A percentile compares a stretch with the other conserved stretches of the same genome.
These are phyloP conservation scores for Drosophila kanapiae DNA, from an alignment of 1,140 invertebrate genomes.

Conservation along the genomic window DNA sequence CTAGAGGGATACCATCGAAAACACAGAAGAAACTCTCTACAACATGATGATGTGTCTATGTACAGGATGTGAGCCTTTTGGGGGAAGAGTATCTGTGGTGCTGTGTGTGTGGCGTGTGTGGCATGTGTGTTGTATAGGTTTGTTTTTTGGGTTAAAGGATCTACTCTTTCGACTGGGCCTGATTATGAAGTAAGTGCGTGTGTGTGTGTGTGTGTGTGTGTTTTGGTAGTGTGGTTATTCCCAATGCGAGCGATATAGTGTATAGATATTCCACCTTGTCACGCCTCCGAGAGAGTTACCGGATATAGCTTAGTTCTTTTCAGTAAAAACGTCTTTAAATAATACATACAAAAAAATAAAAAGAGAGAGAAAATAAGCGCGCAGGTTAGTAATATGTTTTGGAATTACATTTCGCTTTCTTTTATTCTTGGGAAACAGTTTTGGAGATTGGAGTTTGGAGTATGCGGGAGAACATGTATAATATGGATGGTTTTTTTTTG, in stretches of 20 bases:
- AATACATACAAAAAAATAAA: slow-evolving; percentile 25
- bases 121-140: slow-evolving; percentile 7
- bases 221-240: slow-evolving; percentile 23
- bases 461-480: slow-evolving; percentile 7
- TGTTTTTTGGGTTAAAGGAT: slow-evolving; percentile 27
- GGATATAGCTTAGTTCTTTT: slow-evolving; percentile 14
- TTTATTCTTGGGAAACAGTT: background rate
- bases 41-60: slow-evolving; percentile 30
- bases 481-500: background rate
- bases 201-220: background rate
- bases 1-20: slow-evolving; percentile 27
- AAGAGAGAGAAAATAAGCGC: slow-evolving; percentile 40
- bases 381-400: slow-evolving; percentile 31
- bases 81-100: background rate
- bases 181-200: slow-evolving; percentile 7
- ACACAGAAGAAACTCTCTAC: slow-evolving; percentile 27
- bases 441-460: slow-evolving; percentile 4
- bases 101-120: slow-evolving; percentile 6
- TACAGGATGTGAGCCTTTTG: slow-evolving; percentile 27
- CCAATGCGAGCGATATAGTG: slow-evolving; percentile 16
- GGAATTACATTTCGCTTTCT: background rate
- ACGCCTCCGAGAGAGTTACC: slow-evolving; percentile 28
- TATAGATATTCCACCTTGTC: slow-evolving; percentile 34
- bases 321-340: slow-evolving; percentile 10
- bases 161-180: slow-evolving; percentile 46